Evolutionary conservation across 2,888 invertebrate genomes (phyloP), one percentile per base, ranked within the genome.

Genomic region (Limnephilus marmoratus): DNA sequence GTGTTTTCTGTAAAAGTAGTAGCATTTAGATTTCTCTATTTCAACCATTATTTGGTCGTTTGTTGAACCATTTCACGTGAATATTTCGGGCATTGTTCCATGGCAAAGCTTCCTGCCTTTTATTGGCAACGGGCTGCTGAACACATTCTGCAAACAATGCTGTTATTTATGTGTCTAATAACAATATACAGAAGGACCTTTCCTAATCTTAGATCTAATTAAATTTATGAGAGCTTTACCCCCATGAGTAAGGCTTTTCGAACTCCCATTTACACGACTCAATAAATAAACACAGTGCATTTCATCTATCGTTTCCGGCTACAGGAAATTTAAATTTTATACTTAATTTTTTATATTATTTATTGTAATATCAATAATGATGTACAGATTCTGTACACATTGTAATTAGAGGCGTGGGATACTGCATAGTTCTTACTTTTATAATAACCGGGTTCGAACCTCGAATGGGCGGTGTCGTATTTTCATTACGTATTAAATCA

Each of bases 31-130:
- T 68, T 68, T 68, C 24, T 24, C 68, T 24, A 68, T 68, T 68
- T 68, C 68, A 68, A 68, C 68, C 68, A 68, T 68, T 68, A n/a
- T 68, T 68, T 68, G 68, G 68, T 68, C 68, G 68, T 68, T 68
- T 68, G 68, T 68, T n/a, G n/a, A 68, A 68, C 68, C 68, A 68
- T 68, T 68, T 68, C 68, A 68, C 68, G 68, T 68, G 68, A 86
- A 86, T 31, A 87, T 87, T 80, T 89, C 18, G 86, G 41, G 88
- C 92, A 85, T 49, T 89, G 85, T 90, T 91, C 83, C 91, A 80
- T 90, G 92, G 91, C 88, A 89, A 90, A 81, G 83, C 87, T 93
- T 93, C 93, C 93, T 93, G 91, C 68, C 82, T 29, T 93, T 92
- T 88, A 91, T 92, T 90, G 81, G 92, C 82, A 88, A 93, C 93